Evolutionary conservation across 2,888 invertebrate species (phyloP).

Genomic region (Ophion obscuratus): DNA sequence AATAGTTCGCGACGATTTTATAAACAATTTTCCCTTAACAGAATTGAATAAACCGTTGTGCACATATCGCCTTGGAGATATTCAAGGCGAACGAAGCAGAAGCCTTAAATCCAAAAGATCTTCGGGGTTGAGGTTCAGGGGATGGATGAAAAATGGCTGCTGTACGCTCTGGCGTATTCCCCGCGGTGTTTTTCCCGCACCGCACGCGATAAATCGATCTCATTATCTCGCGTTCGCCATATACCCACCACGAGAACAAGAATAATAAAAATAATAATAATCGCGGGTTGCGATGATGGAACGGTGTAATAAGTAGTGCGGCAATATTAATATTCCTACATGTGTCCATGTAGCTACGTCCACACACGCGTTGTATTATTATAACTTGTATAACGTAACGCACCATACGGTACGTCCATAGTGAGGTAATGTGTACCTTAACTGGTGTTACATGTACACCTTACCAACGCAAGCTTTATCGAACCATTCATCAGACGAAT

Average conservation of each 20-base stretch:
- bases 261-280: slow-evolving; percentile 46
- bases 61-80: neutral
- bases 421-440: slow-evolving; percentile 18
- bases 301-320: slow-evolving; percentile 69
- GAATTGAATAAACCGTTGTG: neutral
- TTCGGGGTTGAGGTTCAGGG: neutral
- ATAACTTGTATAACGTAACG: slow-evolving; percentile 62
- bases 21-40: neutral
- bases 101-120: neutral
- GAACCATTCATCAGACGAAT: slow-evolving; percentile 56
- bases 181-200: slow-evolving; percentile 10
- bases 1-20: neutral
- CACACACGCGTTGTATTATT: slow-evolving; percentile 72
- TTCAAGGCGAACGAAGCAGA: neutral
- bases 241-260: neutral
- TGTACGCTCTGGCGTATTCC: slow-evolving; percentile 40
- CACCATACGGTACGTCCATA: slow-evolving; percentile 36
- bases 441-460: slow-evolving; percentile 27
- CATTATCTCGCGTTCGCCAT: slow-evolving; percentile 68
- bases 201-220: slow-evolving; percentile 78
- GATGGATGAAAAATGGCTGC: slow-evolving; percentile 66
- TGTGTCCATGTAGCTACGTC: slow-evolving; percentile 24
- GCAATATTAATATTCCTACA: slow-evolving; percentile 43
- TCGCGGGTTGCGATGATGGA: slow-evolving; percentile 73
- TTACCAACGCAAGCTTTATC: slow-evolving; percentile 47